Base-by-base conservation (phyloP, 2,797 vertebrate genomes). In the Microctenopoma lineatum region DNA sequence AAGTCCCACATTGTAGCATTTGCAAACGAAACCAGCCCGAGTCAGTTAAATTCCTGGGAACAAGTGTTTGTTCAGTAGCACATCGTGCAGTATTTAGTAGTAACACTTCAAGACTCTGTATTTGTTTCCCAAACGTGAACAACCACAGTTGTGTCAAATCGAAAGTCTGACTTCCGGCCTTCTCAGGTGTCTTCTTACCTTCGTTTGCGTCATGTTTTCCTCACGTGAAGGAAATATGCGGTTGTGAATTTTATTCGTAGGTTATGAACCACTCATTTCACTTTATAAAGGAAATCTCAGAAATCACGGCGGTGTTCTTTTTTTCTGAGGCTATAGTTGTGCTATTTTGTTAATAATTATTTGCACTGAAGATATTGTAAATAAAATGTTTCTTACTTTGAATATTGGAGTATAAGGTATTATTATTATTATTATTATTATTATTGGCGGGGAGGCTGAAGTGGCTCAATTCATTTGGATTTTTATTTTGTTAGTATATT, bases 331-430 rank as follows among this genome's bases (percentile, higher is more conserved):
- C 87, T 77, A 87, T 90, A 86, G 81, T 77, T 92, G 87, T 94
- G 90, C 80, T 93, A 93, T 93, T 94, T 94, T 94, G 88, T 94
- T 89, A 87, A 90, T 90, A 92, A 89, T 92, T 88, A 92, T 92
- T 94, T 95, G 95, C 95, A 95, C 94, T 95, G 94, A 95, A 90
- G 87, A 86, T 88, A 90, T 84, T 98, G 96, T 98, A 98, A 97
- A 98, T 98, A 97, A 98, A 98, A 95, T 84, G 91, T 96, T 96
- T 96, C 93, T 92, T 96, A 94, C 86, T 88, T 92, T 94, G 93
- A 78, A 81, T 84, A 50, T 27, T 0, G 21, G 21, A 61, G 60
- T 66, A 36, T 53, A 65, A 32, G 54, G 58, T 66, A 55, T 77
- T 36, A 54, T 36, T 36, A 66, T 56, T 41, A 42, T 50, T 63